Base-by-base conservation (phyloP, 2,113 vertebrate genomes). In the Chamaea fasciata region DNA sequence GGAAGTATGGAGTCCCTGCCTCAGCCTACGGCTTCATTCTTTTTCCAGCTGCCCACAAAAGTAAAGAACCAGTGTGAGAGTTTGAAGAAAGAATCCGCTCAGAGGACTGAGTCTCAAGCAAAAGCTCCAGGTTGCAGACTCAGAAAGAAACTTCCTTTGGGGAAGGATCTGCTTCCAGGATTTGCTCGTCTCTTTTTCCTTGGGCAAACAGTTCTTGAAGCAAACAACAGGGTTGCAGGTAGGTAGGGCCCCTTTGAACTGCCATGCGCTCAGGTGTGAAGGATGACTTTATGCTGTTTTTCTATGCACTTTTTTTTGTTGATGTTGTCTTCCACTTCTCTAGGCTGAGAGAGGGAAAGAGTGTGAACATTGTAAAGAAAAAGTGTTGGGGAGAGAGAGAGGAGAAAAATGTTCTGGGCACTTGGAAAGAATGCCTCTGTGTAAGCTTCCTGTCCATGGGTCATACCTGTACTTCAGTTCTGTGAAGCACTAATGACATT, bases 11-110 rank as follows among this genome's bases (percentile, higher is more conserved):
- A 96, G 85, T 96, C 96, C 93, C 94, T 96, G 94, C 96, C 93
- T 97, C 93, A 97, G 95, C 94, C 94, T 96, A 83, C 95, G 80
- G 95, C 96, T 96, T 97, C 96, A 95, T 97, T 97, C 96, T 97
- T 97, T 97, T 97, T 96, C 95, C 96, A 97, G 95, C 95, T 96
- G 88, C 95, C 94, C 96, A 94, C 95, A 95, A 96, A 97, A 94
- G 92, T 95, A 96, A 93, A 93, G 96, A 96, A 93, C 94, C 90
- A 95, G 49, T 95, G 88, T 93, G 95, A 96, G 83, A 96, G 52
- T 91, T 95, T 93, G 96, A 97, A 95, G 95, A 95, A 95, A 92
- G 95, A 97, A 96, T 93, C 90, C 15, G 1, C 94, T 95, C 94
- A 96, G 94, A 96, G 93, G 96, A 96, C 84, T 97, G 95, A 96